Evolutionary conservation across 2,888 invertebrate genomes (phyloP).

Genomic region (Tipula confusa): DNA sequence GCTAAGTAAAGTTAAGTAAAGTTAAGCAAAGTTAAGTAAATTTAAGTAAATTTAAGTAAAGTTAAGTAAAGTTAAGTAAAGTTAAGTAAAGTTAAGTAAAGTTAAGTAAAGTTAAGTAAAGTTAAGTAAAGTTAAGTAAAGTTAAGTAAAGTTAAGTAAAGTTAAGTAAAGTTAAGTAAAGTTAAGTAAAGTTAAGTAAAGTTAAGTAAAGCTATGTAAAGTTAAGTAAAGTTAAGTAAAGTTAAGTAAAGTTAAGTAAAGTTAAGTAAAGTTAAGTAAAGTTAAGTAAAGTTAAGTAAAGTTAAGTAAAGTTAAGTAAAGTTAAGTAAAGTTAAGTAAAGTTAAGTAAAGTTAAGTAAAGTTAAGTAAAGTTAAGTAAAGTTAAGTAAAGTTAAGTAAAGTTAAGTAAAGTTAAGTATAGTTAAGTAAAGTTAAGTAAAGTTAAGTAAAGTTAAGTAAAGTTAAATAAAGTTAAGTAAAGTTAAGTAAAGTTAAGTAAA

Average conservation of each 20-base stretch:
- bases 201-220: background rate
- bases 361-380: too few species aligned
- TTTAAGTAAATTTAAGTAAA: background rate
- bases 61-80: background rate
- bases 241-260: background rate
- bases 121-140: background rate
- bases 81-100: constrained; percentile 26
- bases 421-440: too few species aligned
- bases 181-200: background rate
- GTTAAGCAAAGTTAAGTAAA: background rate
- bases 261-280: background rate
- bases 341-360: too few species aligned
- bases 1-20: background rate
- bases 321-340: too few species aligned
- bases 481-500: too few species aligned
- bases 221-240: background rate
- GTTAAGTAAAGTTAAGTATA: too few species aligned
- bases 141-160: background rate
- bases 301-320: too few species aligned
- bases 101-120: background rate
- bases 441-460: too few species aligned
- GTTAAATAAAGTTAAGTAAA: too few species aligned
- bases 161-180: background rate
- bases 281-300: too few species aligned
- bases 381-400: too few species aligned